Percentiles rank a stretch among this genome's conserved stretches.
phyloP scores from a whole-genome alignment of 2,797 vertebrate genomes.

The Sebastes dallii region DNA sequence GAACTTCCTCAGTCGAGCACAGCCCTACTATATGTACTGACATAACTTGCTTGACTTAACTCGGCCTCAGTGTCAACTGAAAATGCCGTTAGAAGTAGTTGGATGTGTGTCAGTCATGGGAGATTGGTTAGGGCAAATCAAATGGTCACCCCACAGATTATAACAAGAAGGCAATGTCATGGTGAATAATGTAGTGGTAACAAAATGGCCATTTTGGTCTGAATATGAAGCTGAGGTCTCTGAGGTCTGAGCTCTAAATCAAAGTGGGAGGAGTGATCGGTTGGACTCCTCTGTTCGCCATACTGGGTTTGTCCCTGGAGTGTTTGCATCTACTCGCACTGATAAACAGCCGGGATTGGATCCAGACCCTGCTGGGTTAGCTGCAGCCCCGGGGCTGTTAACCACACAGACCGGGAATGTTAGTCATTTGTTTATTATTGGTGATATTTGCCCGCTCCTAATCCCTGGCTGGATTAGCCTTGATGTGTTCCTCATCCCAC shows the following conservation, averaged over 20 bases:
- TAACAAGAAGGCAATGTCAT: constrained; percentile 12
- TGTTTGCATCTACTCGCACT: constrained; percentile 65
- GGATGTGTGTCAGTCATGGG: neutral
- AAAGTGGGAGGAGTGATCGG: constrained; percentile 45
- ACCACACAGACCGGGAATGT: constrained; percentile 65
- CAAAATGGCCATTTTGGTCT: constrained; percentile 1
- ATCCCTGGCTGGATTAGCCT: constrained; percentile 69
- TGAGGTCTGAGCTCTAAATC: constrained; percentile 54
- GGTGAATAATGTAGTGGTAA: constrained; percentile 38
- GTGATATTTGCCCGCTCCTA: constrained; percentile 69
- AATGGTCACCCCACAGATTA: neutral
- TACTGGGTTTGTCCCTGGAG: constrained; percentile 57
- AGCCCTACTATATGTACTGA: neutral
- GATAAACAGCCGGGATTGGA: constrained; percentile 81
- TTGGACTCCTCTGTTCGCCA: constrained; percentile 33
- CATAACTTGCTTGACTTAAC: too few species aligned
- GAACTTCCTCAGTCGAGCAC: too few species aligned
- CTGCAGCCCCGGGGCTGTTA: constrained; percentile 55
- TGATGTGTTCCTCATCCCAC: constrained; percentile 63
- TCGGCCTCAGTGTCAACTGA: neutral
- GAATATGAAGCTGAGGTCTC: constrained; percentile 12
- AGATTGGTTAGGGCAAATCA: constrained; percentile 1
- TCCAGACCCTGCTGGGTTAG: constrained; percentile 75
- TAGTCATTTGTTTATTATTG: constrained; percentile 79
- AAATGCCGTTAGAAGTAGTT: neutral